Evolutionary conservation across 2,797 vertebrate species (phyloP).

Genomic region (Argya squamiceps): DNA sequence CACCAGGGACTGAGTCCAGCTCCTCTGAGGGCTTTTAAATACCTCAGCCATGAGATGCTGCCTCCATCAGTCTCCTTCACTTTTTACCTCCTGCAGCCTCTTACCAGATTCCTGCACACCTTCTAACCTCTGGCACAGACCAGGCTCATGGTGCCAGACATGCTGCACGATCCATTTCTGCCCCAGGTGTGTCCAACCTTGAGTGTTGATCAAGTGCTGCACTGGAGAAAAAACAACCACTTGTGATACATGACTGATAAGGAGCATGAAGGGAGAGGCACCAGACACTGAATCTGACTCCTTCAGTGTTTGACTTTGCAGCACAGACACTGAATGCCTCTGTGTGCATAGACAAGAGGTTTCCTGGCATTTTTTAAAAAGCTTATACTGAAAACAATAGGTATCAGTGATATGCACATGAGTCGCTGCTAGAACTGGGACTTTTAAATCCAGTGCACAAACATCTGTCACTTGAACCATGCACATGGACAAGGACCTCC

Average conservation of each 20-base stretch:
- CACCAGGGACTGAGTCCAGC: neutral
- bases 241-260: neutral
- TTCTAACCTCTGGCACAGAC: neutral
- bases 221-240: neutral
- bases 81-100: neutral
- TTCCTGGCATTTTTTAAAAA: neutral
- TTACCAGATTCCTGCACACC: fast-evolving
- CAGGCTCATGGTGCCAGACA: fast-evolving
- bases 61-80: neutral
- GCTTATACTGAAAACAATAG: neutral
- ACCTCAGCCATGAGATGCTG: neutral
- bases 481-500: neutral
- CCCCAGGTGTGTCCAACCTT: neutral
- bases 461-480: neutral
- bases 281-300: neutral
- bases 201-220: neutral
- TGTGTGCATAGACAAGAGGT: neutral
- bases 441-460: neutral
- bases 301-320: neutral
- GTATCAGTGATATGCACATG: fast-evolving
- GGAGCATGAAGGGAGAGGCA: neutral
- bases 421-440: neutral
- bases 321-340: neutral
- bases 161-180: fast-evolving
- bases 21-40: constrained; percentile 9